These are phyloP conservation scores for Columba guinea DNA, from an alignment of 2,797 vertebrate genomes.

Conservation along the genomic window DNA sequence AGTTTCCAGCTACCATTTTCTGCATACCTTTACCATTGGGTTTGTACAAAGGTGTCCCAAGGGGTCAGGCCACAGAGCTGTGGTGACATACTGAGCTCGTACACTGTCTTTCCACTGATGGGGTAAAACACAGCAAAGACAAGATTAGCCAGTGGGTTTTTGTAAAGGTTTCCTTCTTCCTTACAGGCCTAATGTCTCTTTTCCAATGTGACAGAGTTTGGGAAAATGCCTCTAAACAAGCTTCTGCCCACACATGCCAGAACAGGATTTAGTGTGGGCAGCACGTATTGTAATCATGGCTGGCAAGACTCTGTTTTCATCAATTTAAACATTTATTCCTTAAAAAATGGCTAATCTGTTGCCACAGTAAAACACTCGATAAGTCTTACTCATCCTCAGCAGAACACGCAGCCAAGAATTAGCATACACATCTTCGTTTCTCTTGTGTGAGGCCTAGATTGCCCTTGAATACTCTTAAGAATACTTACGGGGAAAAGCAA, in stretches of 20 bases:
- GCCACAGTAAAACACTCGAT: background rate
- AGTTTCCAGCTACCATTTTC: background rate
- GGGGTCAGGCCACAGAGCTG: background rate
- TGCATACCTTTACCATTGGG: background rate
- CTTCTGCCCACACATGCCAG: background rate
- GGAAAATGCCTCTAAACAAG: background rate
- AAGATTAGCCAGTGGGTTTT: background rate
- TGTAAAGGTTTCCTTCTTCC: background rate
- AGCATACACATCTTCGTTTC: background rate
- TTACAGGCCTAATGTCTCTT: background rate
- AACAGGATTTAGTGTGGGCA: background rate
- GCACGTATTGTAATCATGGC: background rate
- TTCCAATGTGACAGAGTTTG: background rate
- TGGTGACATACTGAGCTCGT: accelerated
- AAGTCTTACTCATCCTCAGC: background rate
- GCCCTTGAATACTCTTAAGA: background rate
- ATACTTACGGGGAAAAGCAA: background rate
- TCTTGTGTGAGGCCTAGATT: background rate
- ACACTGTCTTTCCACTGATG: background rate
- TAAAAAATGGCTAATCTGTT: background rate
- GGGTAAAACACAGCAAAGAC: background rate
- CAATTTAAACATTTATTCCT: background rate
- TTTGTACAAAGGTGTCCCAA: background rate
- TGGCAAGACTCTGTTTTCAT: background rate
- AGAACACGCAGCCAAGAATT: background rate